Conservation (phyloP, 2,888 invertebrate genomes). For the Xanthorhoe designata region DNA sequence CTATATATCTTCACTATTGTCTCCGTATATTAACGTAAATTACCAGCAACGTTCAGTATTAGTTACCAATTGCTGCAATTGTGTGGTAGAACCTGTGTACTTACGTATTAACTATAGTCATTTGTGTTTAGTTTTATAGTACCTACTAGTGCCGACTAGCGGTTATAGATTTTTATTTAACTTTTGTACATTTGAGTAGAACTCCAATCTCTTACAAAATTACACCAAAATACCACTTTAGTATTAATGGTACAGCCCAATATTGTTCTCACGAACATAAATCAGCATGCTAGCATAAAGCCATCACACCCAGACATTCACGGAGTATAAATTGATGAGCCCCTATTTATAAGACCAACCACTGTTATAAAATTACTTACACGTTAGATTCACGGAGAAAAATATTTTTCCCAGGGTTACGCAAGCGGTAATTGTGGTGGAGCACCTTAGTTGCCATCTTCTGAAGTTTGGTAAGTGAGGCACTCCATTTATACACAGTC, state of each 20-base stretch:
- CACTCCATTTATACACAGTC: constrained; percentile 84
- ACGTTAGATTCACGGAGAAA: constrained; percentile 86
- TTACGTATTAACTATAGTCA: constrained; percentile 56
- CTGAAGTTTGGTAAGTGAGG: constrained; percentile 86
- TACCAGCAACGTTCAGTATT: constrained; percentile 61
- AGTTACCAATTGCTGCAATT: constrained; percentile 69
- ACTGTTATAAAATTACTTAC: constrained; percentile 81
- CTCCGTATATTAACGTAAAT: constrained; percentile 61
- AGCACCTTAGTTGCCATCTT: constrained; percentile 86
- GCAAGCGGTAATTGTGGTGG: constrained; percentile 86
- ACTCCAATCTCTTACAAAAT: constrained; percentile 59
- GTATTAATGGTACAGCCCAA: constrained; percentile 56
- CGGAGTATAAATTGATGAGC: constrained; percentile 63
- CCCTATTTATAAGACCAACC: constrained; percentile 71
- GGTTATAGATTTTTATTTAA: constrained; percentile 70
- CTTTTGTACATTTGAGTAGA: constrained; percentile 67
- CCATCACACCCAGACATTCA: constrained; percentile 72
- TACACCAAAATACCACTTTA: constrained; percentile 63
- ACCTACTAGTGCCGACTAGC: constrained; percentile 71
- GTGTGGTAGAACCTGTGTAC: constrained; percentile 71
- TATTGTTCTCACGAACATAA: constrained; percentile 65
- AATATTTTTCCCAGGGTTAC: constrained; percentile 86
- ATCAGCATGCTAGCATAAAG: constrained; percentile 78
- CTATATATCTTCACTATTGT: constrained; percentile 68
- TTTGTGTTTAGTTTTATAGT: constrained; percentile 73